These are phyloP conservation scores for Leptogaster cylindrica DNA, from an alignment of 2,888 invertebrate genomes.

Conservation along the genomic window DNA sequence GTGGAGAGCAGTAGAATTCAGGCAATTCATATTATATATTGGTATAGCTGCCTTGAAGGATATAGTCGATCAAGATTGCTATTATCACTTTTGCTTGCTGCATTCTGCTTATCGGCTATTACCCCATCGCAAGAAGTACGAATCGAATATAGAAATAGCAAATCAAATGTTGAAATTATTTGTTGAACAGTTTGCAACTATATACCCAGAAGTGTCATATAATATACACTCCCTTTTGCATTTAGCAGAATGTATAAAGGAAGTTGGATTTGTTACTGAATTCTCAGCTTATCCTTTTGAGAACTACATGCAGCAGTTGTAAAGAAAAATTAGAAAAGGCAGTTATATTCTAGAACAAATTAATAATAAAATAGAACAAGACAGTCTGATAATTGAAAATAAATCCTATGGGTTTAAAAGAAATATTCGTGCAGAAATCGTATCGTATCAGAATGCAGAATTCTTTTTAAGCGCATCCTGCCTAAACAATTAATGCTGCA, in stretches of 20 bases:
- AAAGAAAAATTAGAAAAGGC: slow-evolving; percentile 29
- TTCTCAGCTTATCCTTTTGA: slow-evolving; percentile 40
- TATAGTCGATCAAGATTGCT: slow-evolving; percentile 43
- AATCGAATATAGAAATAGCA: slow-evolving; percentile 7
- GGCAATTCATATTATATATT: slow-evolving; percentile 44
- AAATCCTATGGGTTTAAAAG: slow-evolving; percentile 10
- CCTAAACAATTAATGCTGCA: slow-evolving; percentile 31
- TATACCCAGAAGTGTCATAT: slow-evolving; percentile 44
- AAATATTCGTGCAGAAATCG: background rate
- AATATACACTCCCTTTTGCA: slow-evolving; percentile 46
- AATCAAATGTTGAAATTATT: slow-evolving; percentile 43
- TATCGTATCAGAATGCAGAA: background rate
- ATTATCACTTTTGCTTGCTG: slow-evolving; percentile 38
- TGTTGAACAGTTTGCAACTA: slow-evolving; percentile 42
- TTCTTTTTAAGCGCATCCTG: background rate
- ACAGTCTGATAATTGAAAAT: background rate
- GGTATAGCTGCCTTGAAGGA: slow-evolving; percentile 38
- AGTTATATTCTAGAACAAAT: slow-evolving; percentile 17
- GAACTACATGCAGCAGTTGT: slow-evolving; percentile 46
- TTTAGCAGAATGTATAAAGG: slow-evolving; percentile 40
- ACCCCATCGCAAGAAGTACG: background rate
- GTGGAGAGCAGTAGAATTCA: slow-evolving; percentile 45
- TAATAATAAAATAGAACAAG: background rate
- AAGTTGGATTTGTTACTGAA: slow-evolving; percentile 41
- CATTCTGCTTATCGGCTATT: slow-evolving; percentile 34